Conservation (phyloP, 2,113 vertebrate genomes). For the Irena cyanogastra region DNA sequence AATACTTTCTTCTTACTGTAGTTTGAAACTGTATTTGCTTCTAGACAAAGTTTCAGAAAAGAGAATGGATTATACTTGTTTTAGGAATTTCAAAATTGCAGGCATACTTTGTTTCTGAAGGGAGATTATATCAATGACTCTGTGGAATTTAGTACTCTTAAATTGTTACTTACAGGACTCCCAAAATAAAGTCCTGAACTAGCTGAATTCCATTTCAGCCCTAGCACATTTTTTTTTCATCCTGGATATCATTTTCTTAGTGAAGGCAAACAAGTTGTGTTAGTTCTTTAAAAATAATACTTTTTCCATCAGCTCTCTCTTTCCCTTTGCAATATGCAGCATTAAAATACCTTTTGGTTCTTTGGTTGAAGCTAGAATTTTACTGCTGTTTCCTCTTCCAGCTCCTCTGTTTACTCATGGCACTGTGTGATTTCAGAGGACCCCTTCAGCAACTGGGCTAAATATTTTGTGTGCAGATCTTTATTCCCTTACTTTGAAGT, state of each 20-base stretch:
- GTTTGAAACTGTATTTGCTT: background rate
- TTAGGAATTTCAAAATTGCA: background rate
- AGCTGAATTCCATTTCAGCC: background rate
- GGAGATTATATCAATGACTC: background rate
- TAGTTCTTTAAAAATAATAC: background rate
- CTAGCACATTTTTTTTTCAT: background rate
- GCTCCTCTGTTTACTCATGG: background rate
- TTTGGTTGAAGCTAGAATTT: background rate
- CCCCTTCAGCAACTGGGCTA: background rate
- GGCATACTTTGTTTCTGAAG: background rate
- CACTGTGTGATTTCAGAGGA: background rate
- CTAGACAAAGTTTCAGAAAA: background rate
- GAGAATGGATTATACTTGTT: background rate
- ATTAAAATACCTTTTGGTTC: background rate
- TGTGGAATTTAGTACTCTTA: background rate
- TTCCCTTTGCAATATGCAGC: background rate
- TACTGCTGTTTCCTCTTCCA: background rate
- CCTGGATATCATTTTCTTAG: background rate
- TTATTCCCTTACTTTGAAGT: background rate
- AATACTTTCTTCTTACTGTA: background rate
- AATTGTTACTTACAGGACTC: background rate
- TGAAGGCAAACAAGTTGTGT: background rate
- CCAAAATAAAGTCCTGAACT: background rate
- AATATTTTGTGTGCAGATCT: background rate
- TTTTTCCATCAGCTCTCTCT: background rate